Evolutionary conservation across 2,888 invertebrate species (phyloP).

Genomic region (Microplitis deprimator): DNA sequence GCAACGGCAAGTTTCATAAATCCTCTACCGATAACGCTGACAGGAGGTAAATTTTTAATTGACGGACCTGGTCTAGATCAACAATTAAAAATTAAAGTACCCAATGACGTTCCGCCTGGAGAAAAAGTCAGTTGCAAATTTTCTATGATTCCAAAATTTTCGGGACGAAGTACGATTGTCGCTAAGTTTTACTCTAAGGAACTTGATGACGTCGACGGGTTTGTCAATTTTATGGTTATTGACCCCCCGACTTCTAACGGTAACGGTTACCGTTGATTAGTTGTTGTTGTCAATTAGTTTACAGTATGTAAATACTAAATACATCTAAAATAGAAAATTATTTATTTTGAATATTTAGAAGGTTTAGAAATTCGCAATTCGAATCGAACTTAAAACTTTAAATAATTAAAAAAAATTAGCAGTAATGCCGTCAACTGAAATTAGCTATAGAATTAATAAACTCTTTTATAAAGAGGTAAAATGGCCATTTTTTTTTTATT

Average conservation of each 20-base stretch:
- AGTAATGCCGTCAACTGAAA: not conserved
- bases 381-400: too few species aligned
- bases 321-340: not conserved
- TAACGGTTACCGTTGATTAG: not conserved
- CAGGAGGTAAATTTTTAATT: constrained; percentile 83
- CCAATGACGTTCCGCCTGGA: constrained; percentile 78
- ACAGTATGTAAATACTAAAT: too few species aligned
- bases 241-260: constrained; percentile 42
- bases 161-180: constrained; percentile 86
- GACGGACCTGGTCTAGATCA: constrained; percentile 87
- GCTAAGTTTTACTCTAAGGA: constrained; percentile 92
- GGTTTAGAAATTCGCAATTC: too few species aligned
- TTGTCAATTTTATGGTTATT: constrained; percentile 81
- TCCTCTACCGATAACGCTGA: constrained; percentile 85
- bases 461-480: not conserved
- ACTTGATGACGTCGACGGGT: constrained; percentile 91
- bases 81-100: constrained; percentile 80
- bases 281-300: too few species aligned
- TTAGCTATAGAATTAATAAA: not conserved
- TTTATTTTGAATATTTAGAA: too few species aligned
- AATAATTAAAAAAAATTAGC: not conserved
- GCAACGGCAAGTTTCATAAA: constrained; percentile 83
- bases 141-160: constrained; percentile 83
- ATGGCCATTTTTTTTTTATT: not conserved
- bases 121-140: constrained; percentile 82